Conservation (phyloP, 2,888 invertebrate species). For the Diaphora mendica region DNA sequence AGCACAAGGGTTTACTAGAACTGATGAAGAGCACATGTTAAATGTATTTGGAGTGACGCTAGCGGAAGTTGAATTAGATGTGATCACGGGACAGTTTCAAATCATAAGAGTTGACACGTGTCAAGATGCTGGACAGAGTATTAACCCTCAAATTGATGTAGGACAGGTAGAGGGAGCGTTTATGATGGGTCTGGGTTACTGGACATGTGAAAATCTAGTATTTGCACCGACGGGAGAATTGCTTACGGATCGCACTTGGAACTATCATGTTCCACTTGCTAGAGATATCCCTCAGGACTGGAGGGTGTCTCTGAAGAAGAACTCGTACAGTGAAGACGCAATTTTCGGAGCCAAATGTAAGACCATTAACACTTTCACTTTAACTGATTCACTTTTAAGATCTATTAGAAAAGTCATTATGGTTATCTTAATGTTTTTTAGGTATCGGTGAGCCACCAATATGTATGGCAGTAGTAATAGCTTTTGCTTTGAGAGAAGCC, state of each 20-base stretch:
- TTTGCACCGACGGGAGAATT: constrained; percentile 89
- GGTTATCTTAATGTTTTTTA: constrained; percentile 50
- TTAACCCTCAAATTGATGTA: constrained; percentile 89
- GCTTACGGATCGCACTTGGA: constrained; percentile 92
- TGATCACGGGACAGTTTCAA: constrained; percentile 91
- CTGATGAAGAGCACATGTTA: constrained; percentile 28
- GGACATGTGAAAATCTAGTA: constrained; percentile 90
- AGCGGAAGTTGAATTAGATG: constrained; percentile 50
- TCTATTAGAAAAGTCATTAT: neutral
- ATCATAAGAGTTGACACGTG: constrained; percentile 88
- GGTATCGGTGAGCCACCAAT: constrained; percentile 84
- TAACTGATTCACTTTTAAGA: neutral
- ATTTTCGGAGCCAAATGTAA: constrained; percentile 89
- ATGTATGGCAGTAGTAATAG: constrained; percentile 76
- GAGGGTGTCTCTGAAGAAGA: constrained; percentile 88
- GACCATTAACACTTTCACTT: constrained; percentile 73
- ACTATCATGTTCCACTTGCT: constrained; percentile 90
- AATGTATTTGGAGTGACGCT: constrained; percentile 34
- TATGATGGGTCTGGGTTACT: constrained; percentile 91
- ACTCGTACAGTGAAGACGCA: constrained; percentile 86
- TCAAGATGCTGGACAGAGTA: constrained; percentile 89
- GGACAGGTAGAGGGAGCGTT: constrained; percentile 89
- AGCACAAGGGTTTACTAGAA: constrained; percentile 89
- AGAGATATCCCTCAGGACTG: constrained; percentile 92
- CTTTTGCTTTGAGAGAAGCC: constrained; percentile 88